Evolutionary conservation across 2,797 vertebrate genomes (phyloP), one percentile per base, ranked within the genome.

Genomic region (Sebastolobus altivelis): DNA sequence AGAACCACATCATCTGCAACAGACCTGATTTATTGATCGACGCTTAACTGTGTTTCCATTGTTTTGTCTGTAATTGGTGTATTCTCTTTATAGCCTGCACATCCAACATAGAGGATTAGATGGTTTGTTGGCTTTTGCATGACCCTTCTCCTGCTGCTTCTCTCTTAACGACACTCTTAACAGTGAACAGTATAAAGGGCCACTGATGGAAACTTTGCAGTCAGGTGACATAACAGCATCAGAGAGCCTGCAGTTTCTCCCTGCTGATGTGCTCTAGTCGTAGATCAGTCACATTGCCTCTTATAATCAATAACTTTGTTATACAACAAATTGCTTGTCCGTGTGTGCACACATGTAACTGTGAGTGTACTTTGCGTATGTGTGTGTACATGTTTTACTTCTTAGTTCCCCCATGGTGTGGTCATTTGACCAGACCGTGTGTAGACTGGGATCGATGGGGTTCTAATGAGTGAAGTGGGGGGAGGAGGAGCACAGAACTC

Each of bases 381-480:
- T 69, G 3, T 56, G 43, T 62, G 56, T 3, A 11, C n/a, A 7
- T 22, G 18, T 29, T 59, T 61, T 8, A 12, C 27, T 27, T 33
- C 61, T 46, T 43, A 16, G 56, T 20, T 69, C 56, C 65, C 43
- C 74, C 2, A 1, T 1, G 56, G 73, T 2, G 38, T 10, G 27
- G 72, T 68, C 63, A 59, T 11, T 35, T 38, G 2, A 70, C 49
- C 70, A 25, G 31, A 65, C 37, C 73, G 2, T 46, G 62, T 49
- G 58, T 16, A 27, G 31, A 11, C 33, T 14, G 35, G 40, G 69
- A 83, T 88, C 78, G 55, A 85, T 83, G 61, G n/a, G 10, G 25
- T 35, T 79, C 61, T 83, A 82, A 83, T 80, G 75, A 83, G 78
- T 2, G 27, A 46, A 86, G 52, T 31, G 46, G 62, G 52, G 31